Percentiles rank a stretch among this genome's conserved stretches.
Evolutionary conservation across 2,113 vertebrate genomes (phyloP).

Genomic region (Malurus cyaneus): DNA sequence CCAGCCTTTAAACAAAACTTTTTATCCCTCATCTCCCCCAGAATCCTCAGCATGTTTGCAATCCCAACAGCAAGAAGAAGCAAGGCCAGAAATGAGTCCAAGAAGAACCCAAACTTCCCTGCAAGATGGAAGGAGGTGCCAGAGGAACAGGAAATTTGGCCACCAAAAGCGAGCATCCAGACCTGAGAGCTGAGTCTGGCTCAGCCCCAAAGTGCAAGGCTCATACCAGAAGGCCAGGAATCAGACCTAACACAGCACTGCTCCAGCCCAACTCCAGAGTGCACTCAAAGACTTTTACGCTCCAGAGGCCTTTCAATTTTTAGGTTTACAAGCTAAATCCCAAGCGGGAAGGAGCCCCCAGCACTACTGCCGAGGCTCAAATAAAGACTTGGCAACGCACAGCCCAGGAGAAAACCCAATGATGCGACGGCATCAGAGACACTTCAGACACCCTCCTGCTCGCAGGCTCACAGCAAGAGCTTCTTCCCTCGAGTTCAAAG

Average conservation of each 20-base stretch:
- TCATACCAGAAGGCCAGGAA: rapidly evolving
- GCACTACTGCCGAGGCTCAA: neutral
- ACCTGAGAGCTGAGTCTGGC: neutral
- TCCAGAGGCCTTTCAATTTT: neutral
- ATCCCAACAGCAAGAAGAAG: neutral
- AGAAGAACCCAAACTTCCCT: neutral
- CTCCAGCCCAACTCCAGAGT: neutral
- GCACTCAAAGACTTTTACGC: rapidly evolving
- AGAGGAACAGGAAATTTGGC: neutral
- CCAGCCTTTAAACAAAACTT: neutral
- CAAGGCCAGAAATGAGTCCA: rapidly evolving
- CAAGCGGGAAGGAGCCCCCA: neutral
- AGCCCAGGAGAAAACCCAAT: neutral
- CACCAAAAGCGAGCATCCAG: neutral
- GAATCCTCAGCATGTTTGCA: neutral
- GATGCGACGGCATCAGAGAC: neutral
- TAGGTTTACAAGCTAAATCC: neutral
- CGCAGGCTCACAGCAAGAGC: neutral
- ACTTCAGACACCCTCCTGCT: neutral
- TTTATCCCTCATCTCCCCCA: rapidly evolving
- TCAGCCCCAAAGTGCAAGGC: neutral
- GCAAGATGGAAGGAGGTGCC: neutral
- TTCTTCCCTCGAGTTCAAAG: slow-evolving; percentile 50
- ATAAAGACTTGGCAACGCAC: neutral
- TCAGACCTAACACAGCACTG: rapidly evolving